Evolutionary conservation across 2,113 vertebrate species (phyloP).

Genomic region (Leptobrachium ailaonicum): DNA sequence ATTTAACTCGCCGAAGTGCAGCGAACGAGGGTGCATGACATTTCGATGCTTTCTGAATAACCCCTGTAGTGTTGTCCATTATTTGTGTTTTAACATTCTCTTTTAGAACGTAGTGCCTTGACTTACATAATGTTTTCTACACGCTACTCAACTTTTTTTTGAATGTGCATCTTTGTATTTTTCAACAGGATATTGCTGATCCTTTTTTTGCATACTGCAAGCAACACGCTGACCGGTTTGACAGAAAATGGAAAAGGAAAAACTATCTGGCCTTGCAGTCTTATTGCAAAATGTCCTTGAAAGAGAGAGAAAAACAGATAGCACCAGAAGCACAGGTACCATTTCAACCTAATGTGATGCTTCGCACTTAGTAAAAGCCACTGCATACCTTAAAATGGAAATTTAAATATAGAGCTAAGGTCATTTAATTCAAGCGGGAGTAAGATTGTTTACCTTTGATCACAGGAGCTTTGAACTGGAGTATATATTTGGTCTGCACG

Average conservation of each 20-base stretch:
- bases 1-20: too few species aligned
- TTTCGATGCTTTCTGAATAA: too few species aligned
- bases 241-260: slow-evolving; percentile 98
- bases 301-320: slow-evolving; percentile 94
- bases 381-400: not conserved
- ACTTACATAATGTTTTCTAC: too few species aligned
- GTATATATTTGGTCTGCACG: slow-evolving; percentile 21
- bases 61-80: too few species aligned
- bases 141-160: too few species aligned
- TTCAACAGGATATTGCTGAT: slow-evolving; percentile 93
- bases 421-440: not conserved
- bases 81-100: too few species aligned
- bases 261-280: slow-evolving; percentile 99
- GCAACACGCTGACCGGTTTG: slow-evolving; percentile 96
- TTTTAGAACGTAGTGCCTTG: too few species aligned
- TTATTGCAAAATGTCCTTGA: slow-evolving; percentile 94
- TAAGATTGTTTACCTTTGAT: slow-evolving; percentile 24
- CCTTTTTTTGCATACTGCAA: slow-evolving; percentile 99
- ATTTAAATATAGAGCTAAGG: slow-evolving; percentile 27
- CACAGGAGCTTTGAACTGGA: slow-evolving; percentile 26
- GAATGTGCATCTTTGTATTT: slow-evolving; percentile 42
- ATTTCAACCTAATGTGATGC: not conserved
- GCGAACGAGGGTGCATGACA: too few species aligned
- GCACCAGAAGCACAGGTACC: slow-evolving; percentile 93
- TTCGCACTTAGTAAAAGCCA: not conserved